Conservation (phyloP, 2,888 invertebrate genomes). For the Agrotis puta region DNA sequence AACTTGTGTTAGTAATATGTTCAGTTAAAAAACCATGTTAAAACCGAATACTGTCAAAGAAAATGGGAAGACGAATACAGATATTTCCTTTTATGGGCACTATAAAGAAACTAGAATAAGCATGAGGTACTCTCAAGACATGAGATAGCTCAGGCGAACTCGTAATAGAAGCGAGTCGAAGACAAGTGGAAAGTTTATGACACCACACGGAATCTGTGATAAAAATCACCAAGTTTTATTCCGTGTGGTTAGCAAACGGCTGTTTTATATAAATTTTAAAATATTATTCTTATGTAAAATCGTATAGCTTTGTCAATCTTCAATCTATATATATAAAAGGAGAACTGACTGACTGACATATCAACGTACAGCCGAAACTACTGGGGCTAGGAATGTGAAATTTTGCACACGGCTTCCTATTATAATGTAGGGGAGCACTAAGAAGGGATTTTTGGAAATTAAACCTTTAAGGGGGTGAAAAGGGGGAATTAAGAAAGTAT, state of each 20-base stretch:
- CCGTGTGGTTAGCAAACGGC: not conserved
- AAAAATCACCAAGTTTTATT: slow-evolving; percentile 38
- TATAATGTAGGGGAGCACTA: no score
- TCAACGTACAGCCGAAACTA: no score
- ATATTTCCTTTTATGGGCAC: slow-evolving; percentile 51
- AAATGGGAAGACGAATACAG: slow-evolving; percentile 30
- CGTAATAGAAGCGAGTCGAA: slow-evolving; percentile 45
- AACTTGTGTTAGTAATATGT: slow-evolving; percentile 10
- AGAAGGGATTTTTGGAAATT: no score
- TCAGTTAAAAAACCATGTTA: slow-evolving; percentile 7
- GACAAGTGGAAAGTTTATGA: slow-evolving; percentile 55
- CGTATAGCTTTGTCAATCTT: no score
- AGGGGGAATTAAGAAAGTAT: no score
- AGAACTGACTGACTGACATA: no score
- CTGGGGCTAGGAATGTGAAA: no score
- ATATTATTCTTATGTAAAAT: not conserved
- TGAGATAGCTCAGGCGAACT: slow-evolving; percentile 48
- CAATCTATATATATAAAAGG: no score
- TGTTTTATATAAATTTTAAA: not conserved
- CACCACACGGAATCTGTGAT: slow-evolving; percentile 26
- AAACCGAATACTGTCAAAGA: slow-evolving; percentile 7
- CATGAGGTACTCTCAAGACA: slow-evolving; percentile 41
- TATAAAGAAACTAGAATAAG: slow-evolving; percentile 59
- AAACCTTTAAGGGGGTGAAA: no score
- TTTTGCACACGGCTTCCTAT: no score